Evolutionary conservation across 1,140 invertebrate species (phyloP).

Genomic region (Chlorops oryzae): DNA sequence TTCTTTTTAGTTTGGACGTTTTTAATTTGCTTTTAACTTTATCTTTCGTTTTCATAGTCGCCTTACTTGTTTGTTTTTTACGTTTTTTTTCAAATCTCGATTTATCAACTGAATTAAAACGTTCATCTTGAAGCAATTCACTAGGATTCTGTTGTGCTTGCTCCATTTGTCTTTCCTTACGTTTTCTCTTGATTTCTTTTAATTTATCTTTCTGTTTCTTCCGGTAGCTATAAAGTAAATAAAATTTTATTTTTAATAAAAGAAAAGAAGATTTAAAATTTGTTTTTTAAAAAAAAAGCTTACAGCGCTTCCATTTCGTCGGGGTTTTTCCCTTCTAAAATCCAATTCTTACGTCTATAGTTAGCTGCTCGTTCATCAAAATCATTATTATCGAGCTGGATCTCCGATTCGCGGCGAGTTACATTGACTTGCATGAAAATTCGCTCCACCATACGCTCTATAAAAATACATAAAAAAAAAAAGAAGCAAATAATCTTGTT

Average conservation of each 20-base stretch:
- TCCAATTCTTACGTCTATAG: constrained; percentile 81
- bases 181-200: constrained; percentile 26
- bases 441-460: constrained; percentile 45
- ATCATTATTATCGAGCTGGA: constrained; percentile 83
- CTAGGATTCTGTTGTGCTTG: constrained; percentile 13
- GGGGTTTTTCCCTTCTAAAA: constrained; percentile 76
- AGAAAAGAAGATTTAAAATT: neutral
- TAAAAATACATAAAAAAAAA: constrained; percentile 3
- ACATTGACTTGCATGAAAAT: constrained; percentile 90
- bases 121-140: constrained; percentile 34
- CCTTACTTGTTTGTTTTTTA: constrained; percentile 11
- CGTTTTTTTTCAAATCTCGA: constrained; percentile 29
- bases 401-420: constrained; percentile 83
- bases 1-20: too few species aligned
- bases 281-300: constrained; percentile 13
- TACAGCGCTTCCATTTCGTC: constrained; percentile 64
- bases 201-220: constrained; percentile 45
- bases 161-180: constrained; percentile 26
- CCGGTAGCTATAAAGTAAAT: constrained; percentile 22
- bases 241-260: neutral
- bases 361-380: constrained; percentile 84
- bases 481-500: neutral
- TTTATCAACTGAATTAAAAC: constrained; percentile 34
- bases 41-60: neutral
- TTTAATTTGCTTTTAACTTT: neutral